phyloP scores from a whole-genome alignment of 1,140 invertebrate species.

The Monochamus saltuarius region DNA sequence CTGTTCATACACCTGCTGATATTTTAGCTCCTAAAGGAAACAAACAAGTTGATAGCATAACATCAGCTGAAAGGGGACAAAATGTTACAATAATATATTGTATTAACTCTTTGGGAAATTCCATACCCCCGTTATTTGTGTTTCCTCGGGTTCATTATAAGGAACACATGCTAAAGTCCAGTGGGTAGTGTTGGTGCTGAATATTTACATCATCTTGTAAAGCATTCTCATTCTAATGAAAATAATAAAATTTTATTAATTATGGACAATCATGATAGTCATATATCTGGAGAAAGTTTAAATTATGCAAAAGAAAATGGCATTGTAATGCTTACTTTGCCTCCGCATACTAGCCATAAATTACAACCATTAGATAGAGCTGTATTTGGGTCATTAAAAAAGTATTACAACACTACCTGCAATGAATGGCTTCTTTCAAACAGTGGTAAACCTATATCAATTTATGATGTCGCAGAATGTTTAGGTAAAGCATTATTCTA shows the following conservation, averaged over 20 bases:
- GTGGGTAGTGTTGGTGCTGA: conserved; percentile 1
- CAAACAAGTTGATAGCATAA: conserved; percentile 53
- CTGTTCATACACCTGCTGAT: not conserved
- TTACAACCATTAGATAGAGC: conserved; percentile 16
- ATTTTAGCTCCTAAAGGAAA: conserved; percentile 4
- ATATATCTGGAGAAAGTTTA: conserved; percentile 7
- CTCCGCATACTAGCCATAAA: conserved; percentile 15
- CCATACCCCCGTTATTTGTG: conserved; percentile 42
- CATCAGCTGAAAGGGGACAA: conserved; percentile 52
- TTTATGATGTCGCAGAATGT: conserved; percentile 6
- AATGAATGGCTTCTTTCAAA: conserved; percentile 8
- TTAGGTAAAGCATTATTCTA: too few species aligned
- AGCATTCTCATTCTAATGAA: not conserved
- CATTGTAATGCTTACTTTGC: conserved; percentile 14
- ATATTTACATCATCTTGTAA: conserved; percentile 35
- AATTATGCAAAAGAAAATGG: conserved; percentile 12
- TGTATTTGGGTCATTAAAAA: conserved; percentile 20
- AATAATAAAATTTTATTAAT: conserved; percentile 16
- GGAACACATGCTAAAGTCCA: conserved; percentile 24
- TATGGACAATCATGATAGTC: conserved; percentile 18
- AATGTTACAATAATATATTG: conserved; percentile 27
- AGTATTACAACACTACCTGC: conserved; percentile 1
- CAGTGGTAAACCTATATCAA: conserved; percentile 10
- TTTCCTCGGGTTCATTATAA: conserved; percentile 36
- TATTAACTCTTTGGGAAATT: conserved; percentile 38